Evolutionary conservation across 2,113 vertebrate genomes (phyloP), one percentile per base, ranked within the genome.

Genomic region (Saccopteryx bilineata): DNA sequence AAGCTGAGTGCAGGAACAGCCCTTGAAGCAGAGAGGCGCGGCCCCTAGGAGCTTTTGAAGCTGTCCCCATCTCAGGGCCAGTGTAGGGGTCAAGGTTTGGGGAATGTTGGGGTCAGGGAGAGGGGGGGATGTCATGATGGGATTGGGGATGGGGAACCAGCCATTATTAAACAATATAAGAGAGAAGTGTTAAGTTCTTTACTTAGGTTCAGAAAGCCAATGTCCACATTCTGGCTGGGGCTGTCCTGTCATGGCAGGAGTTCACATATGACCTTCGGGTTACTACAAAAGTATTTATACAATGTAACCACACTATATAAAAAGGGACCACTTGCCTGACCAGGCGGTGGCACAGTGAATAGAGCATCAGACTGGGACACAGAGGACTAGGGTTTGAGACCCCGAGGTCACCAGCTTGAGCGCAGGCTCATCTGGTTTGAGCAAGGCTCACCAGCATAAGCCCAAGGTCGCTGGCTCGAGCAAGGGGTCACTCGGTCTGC

Each of bases 71-170:
- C 48, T 33, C 56, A 69, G 52, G 33, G 17, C 15, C 56, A 31
- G 33, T 15, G 9, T 7, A 85, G 14, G 48, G 33, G 52, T 54
- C 39, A 79, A 50, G 48, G 13, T 48, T 33, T 58, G 65, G 48
- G 89, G 50, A n/a, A 33, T 7, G 28, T 13, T 0, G 2, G 39
- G 21, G 17, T 17, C 21, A 23, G 10, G 54, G 78, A 26, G 19
- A 63, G n/a, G 50, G 0, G 0, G 0, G 19, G 28, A 48, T 5
- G 26, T 56, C 17, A 19, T 4, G 52, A 2, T 24, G 54, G 33
- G 10, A 2, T 0, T 75, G 15, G 18, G 12, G 48, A 23, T 65
- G 31, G 54, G 83, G 19, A 75, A 17, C 13, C 72, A 63, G 23
- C 46, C n/a, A 33, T 15, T 10, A 50, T 6, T 18, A 58, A 2